Percentiles rank a stretch among this genome's conserved stretches.
Conservation (phyloP, 2,113 vertebrate genomes). For the Acrocephalus arundinaceus region DNA sequence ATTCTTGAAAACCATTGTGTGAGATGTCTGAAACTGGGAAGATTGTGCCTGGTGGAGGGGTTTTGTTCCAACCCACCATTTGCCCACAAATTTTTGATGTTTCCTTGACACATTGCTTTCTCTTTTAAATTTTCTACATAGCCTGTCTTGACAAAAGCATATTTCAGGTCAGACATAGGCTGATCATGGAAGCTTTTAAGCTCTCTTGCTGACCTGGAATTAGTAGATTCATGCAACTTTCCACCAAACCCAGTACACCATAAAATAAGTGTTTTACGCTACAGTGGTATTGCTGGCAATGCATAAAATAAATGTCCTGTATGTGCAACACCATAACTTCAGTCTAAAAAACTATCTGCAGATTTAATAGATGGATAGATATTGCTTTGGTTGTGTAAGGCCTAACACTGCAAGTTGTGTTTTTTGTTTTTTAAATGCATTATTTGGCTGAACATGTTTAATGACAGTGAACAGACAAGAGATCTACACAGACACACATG, state of each 20-base stretch:
- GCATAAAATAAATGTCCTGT: conserved; percentile 75
- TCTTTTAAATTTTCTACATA: conserved; percentile 58
- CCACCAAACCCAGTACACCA: conserved; percentile 68
- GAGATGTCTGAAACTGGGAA: background rate
- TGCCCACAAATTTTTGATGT: conserved; percentile 21
- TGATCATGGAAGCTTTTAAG: conserved; percentile 73
- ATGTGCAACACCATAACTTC: conserved; percentile 60
- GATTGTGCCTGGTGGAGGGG: background rate
- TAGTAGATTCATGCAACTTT: conserved; percentile 69
- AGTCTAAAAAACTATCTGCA: conserved; percentile 42
- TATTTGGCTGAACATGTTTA: background rate
- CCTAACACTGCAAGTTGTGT: background rate
- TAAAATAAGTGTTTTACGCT: conserved; percentile 80
- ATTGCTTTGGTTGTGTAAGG: background rate
- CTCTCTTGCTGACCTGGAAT: conserved; percentile 78
- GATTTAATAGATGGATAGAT: conserved; percentile 34
- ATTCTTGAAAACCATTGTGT: background rate
- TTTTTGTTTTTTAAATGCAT: background rate
- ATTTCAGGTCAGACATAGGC: conserved; percentile 72
- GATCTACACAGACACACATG: background rate
- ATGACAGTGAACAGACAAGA: background rate
- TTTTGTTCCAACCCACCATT: background rate
- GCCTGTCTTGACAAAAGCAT: conserved; percentile 71
- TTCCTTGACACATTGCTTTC: conserved; percentile 27
- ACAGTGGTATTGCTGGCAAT: conserved; percentile 71